phyloP scores from a whole-genome alignment of 92 coral and sea anemone species.

The Zoanthus sociatus region DNA sequence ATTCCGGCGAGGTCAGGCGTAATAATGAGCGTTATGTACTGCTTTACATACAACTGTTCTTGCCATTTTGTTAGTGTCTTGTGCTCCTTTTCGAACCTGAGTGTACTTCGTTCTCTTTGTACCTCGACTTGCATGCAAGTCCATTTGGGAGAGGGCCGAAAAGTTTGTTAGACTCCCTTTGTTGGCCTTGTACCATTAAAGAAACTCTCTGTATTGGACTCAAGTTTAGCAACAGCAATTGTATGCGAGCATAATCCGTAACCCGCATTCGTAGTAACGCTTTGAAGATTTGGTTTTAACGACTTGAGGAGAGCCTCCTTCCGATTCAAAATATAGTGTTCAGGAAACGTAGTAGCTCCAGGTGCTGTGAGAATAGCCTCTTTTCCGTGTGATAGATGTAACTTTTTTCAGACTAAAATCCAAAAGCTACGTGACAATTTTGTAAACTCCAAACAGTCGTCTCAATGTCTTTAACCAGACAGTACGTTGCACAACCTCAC shows the following conservation, averaged over 20 bases:
- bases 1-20: slow-evolving; percentile 5
- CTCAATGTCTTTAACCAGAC: slow-evolving; percentile 13
- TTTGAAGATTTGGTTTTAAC: no score
- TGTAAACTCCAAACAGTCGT: slow-evolving; percentile 31
- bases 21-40: slow-evolving; percentile 19
- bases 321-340: no score
- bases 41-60: slow-evolving; percentile 37
- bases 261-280: no score
- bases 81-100: slow-evolving; percentile 57
- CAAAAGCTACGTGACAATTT: slow-evolving; percentile 36
- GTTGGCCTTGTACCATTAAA: slow-evolving; percentile 28
- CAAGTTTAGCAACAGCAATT: neutral
- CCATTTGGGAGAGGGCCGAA: slow-evolving; percentile 53
- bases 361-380: no score
- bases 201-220: slow-evolving; percentile 33
- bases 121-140: slow-evolving; percentile 61
- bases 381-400: neutral
- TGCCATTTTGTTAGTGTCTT: slow-evolving; percentile 42
- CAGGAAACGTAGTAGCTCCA: no score
- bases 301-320: no score
- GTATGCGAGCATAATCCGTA: no score
- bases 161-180: slow-evolving; percentile 23
- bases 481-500: slow-evolving; percentile 20
- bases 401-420: slow-evolving; percentile 24
- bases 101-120: slow-evolving; percentile 55